Percentiles rank a stretch among this genome's conserved stretches.
Evolutionary conservation across 1,140 invertebrate species (phyloP).

Genomic region (Gonioctena quinquepunctata): DNA sequence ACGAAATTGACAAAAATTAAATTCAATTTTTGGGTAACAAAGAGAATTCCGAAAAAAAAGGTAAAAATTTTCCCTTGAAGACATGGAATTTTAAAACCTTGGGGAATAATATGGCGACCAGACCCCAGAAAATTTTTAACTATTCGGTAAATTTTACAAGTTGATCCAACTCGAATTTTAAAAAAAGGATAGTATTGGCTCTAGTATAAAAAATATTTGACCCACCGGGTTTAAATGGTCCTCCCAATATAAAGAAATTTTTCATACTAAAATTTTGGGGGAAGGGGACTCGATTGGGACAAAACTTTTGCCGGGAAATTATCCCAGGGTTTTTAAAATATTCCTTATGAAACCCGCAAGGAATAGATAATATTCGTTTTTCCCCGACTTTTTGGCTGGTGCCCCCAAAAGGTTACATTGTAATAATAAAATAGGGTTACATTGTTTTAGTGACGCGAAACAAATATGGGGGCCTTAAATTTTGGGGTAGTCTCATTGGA

Average conservation of each 20-base stretch:
- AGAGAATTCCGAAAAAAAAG: background rate
- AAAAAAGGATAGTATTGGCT: background rate
- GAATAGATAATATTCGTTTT: too few relatives aligned
- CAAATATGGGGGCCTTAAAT: too few relatives aligned
- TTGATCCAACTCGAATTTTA: background rate
- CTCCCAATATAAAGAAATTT: conserved; percentile 14
- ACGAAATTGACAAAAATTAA: background rate
- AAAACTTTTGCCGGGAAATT: too few relatives aligned
- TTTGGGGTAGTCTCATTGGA: too few relatives aligned
- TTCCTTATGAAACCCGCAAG: too few relatives aligned
- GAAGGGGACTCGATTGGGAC: too few relatives aligned
- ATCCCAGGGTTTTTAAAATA: too few relatives aligned
- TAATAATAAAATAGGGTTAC: too few relatives aligned
- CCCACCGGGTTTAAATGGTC: background rate
- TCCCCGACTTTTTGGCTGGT: too few relatives aligned
- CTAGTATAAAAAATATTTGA: background rate
- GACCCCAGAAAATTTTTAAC: conserved; percentile 31
- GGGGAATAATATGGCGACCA: conserved; percentile 26
- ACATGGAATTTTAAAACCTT: background rate
- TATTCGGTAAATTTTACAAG: background rate
- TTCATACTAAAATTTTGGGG: conserved; percentile 46
- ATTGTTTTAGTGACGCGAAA: too few relatives aligned
- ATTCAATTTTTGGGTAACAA: background rate
- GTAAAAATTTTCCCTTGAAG: background rate
- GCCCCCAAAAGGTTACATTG: too few relatives aligned